Percentiles rank a stretch among this genome's conserved stretches.
Conservation (phyloP, 2,797 vertebrate species). For the Sebastes reedi region DNA sequence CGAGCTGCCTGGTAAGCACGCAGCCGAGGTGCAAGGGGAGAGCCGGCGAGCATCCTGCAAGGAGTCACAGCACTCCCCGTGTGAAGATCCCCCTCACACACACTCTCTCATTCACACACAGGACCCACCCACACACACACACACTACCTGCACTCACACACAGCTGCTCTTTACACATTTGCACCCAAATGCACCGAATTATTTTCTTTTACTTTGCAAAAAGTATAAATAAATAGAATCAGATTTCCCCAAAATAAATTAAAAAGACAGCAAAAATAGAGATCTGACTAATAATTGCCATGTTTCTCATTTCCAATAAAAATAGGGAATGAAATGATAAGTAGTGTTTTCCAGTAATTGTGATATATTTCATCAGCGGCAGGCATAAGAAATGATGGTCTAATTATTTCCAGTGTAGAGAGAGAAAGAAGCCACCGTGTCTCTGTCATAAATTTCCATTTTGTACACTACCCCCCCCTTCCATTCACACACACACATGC, state of each 20-base stretch:
- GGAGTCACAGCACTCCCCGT: conserved; percentile 73
- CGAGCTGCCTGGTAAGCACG: conserved; percentile 57
- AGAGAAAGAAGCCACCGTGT: conserved; percentile 85
- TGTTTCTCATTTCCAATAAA: conserved; percentile 75
- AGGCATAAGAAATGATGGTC: conserved; percentile 78
- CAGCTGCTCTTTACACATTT: conserved; percentile 2
- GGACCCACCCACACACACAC: conserved; percentile 57
- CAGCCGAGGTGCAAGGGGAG: conserved; percentile 75
- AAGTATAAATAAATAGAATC: conserved; percentile 43
- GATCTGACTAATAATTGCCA: conserved; percentile 66
- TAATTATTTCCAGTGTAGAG: conserved; percentile 87
- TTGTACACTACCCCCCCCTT: conserved; percentile 81
- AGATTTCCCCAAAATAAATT: conserved; percentile 76
- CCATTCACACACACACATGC: conserved; percentile 10
- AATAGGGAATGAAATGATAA: conserved; percentile 79
- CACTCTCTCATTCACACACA: conserved; percentile 34
- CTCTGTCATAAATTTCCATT: conserved; percentile 93
- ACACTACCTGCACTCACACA: conserved; percentile 43
- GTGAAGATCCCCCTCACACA: conserved; percentile 64
- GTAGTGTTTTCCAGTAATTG: conserved; percentile 82
- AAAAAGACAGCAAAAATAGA: conserved; percentile 45
- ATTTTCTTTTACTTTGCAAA: conserved; percentile 7
- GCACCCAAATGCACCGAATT: conserved; percentile 13
- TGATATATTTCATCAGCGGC: conserved; percentile 84
- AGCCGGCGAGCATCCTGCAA: conserved; percentile 87